Conservation (phyloP, 2,797 vertebrate species). For the Pseudotriccus pelzelni region DNA sequence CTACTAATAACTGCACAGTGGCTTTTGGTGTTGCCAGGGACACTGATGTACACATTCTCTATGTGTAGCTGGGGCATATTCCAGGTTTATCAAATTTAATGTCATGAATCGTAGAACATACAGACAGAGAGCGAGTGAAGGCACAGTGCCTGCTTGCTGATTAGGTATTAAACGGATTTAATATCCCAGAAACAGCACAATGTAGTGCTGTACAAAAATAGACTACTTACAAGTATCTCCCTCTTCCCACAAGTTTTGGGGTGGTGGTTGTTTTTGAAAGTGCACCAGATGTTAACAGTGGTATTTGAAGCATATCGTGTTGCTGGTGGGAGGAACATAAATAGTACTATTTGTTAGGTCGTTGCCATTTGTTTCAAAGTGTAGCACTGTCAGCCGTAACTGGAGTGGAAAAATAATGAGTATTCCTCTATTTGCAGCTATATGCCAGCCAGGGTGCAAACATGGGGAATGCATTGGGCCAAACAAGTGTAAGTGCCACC, state of each 20-base stretch:
- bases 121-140: neutral
- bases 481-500: constrained; percentile 95
- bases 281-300: neutral
- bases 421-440: constrained; percentile 78
- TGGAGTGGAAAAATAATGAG: neutral
- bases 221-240: neutral
- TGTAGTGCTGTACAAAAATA: neutral
- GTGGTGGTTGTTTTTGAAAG: neutral
- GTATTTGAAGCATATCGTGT: neutral
- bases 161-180: neutral
- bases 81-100: neutral
- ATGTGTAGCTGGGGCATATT: neutral
- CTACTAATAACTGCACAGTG: fast-evolving
- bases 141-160: neutral
- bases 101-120: neutral
- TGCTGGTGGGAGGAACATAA: neutral
- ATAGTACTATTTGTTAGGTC: neutral
- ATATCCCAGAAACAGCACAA: neutral
- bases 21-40: neutral
- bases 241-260: neutral
- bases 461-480: constrained; percentile 94
- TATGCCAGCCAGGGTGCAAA: constrained; percentile 94
- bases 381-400: neutral
- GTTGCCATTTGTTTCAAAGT: neutral
- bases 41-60: neutral